These are phyloP conservation scores for Sprattus sprattus DNA, from an alignment of 2,113 vertebrate species.

Conservation along the genomic window DNA sequence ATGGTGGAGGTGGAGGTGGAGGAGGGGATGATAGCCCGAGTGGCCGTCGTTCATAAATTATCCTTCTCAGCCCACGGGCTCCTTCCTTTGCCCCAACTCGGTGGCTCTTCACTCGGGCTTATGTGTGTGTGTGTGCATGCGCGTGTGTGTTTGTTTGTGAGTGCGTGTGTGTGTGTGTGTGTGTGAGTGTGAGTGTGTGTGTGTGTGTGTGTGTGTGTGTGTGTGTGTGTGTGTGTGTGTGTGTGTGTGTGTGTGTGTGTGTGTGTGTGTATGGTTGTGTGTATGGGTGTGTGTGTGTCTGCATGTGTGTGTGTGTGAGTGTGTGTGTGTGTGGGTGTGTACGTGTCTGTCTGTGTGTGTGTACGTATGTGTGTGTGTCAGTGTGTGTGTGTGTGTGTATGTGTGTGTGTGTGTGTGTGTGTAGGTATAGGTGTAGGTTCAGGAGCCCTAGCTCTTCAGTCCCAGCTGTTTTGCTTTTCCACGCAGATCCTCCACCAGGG, in stretches of 20 bases:
- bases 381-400: background rate
- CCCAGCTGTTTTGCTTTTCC: slow-evolving; percentile 5
- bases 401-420: background rate
- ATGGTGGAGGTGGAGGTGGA: background rate
- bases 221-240: background rate
- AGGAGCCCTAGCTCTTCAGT: background rate
- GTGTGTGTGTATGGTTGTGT: background rate
- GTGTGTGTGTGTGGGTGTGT: background rate
- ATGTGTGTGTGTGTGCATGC: too few species aligned
- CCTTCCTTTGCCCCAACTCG: background rate
- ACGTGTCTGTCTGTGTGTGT: background rate
- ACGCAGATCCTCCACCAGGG: slow-evolving; percentile 1
- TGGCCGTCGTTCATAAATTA: background rate
- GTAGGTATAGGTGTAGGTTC: background rate
- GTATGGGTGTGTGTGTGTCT: background rate
- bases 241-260: too few species aligned
- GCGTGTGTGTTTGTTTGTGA: background rate
- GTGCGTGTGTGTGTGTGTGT: background rate
- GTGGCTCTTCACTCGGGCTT: background rate
- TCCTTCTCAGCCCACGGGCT: background rate
- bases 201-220: background rate
- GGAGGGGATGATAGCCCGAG: background rate
- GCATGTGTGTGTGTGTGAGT: too few species aligned
- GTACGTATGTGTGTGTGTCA: background rate
- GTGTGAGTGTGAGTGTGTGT: background rate